Conservation (phyloP, 2,797 vertebrate species). For the Coranthus polyacanthus region DNA sequence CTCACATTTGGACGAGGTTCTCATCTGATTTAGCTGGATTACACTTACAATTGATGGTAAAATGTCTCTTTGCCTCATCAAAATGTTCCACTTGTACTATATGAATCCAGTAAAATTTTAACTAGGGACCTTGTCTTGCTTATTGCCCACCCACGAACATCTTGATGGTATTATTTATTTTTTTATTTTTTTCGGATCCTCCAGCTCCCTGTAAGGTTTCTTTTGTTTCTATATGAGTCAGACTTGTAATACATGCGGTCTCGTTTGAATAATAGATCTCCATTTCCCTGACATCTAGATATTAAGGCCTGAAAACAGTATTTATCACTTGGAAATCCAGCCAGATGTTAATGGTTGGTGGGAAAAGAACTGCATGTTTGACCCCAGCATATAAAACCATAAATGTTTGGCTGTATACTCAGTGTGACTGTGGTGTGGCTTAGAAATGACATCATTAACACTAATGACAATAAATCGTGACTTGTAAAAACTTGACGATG, state of each 20-base stretch:
- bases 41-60: constrained; percentile 7
- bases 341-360: background rate
- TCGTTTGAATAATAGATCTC: background rate
- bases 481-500: constrained; percentile 52
- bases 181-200: background rate
- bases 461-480: constrained; percentile 55
- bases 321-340: background rate
- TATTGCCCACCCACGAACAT: background rate
- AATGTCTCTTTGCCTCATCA: constrained; percentile 1
- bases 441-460: constrained; percentile 44
- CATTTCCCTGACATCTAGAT: background rate
- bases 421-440: background rate
- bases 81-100: background rate
- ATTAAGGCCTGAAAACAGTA: background rate
- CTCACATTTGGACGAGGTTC: background rate
- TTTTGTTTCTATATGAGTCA: background rate
- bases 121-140: background rate
- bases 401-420: constrained; percentile 9
- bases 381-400: constrained; percentile 4
- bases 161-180: no score
- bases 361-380: constrained; percentile 1
- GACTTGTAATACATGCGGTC: background rate
- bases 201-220: background rate
- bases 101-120: background rate
- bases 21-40: constrained; percentile 9